Conservation (phyloP, 2,113 vertebrate species). For the Apteryx mantelli region DNA sequence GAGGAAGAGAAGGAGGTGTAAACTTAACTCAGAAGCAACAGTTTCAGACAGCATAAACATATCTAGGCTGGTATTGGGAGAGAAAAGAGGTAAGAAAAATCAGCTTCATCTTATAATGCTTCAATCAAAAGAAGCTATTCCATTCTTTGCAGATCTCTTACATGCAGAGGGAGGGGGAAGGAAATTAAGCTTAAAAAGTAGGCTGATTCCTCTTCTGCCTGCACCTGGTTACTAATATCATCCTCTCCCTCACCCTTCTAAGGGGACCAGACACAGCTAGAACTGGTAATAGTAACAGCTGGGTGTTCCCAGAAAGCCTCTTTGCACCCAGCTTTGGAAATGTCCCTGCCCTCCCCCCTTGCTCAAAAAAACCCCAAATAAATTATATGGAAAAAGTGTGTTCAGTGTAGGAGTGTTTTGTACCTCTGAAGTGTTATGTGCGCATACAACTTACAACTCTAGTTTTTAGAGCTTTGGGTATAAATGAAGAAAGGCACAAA, state of each 20-base stretch:
- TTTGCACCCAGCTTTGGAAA: background rate
- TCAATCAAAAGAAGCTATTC: background rate
- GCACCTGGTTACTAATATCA: background rate
- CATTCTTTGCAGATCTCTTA: too few species aligned
- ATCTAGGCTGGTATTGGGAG: background rate
- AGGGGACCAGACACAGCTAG: background rate
- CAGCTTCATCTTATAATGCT: background rate
- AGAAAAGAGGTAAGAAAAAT: background rate
- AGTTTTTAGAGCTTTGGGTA: background rate
- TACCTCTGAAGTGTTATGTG: background rate
- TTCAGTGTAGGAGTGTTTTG: background rate
- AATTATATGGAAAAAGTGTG: background rate
- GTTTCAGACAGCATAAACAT: accelerated
- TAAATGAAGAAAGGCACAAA: background rate
- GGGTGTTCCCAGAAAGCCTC: background rate
- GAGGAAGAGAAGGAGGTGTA: background rate
- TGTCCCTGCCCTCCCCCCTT: background rate
- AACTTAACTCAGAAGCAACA: background rate
- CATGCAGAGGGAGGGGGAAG: too few species aligned
- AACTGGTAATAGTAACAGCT: background rate
- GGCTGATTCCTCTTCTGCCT: background rate
- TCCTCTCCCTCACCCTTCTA: background rate
- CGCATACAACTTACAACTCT: background rate
- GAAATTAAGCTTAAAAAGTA: background rate
- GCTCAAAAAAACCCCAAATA: background rate